Evolutionary conservation across 2,113 vertebrate genomes (phyloP), one percentile per base, ranked within the genome.

Genomic region (Notothenia coriiceps): DNA sequence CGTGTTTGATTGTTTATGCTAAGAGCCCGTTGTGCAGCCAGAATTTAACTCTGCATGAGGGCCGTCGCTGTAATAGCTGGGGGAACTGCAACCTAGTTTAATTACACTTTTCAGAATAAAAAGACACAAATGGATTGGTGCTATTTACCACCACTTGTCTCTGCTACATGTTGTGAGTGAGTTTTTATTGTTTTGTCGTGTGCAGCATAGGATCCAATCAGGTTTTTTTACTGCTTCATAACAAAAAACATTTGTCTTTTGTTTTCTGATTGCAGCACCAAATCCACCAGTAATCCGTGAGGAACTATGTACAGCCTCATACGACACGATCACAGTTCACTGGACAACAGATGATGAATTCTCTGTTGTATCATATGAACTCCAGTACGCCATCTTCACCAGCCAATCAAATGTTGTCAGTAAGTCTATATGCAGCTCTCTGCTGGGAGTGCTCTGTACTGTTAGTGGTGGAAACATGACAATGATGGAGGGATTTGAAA

Each of bases 301-400:
- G 94, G 98, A 99, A 88, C 95, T 99, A 70, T 98, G 98, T 74
- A 99, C 98, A 1, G 98, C 98, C 57, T 99, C 98, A 1, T 97
- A 98, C 47, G 98, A 99, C 86, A 99, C 98, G 2, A 99, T 99
- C 86, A 99, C 97, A 1, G 98, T 98, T 64, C 98, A 99, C 91
- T 99, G 98, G 98, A 98, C 97, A 0, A 97, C 98, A 0, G 98
- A 99, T 40, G 98, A 99, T 56, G 98, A 99, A 86, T 99, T 99
- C 92, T 96, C 96, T 2, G 97, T 99, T 46, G 96, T 98, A 44
- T 99, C 98, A 2, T 99, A 99, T 0, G 98, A 99, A 88, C 95
- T 99, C 22, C 98, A 99, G 85, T 99, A 99, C 62, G 96, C 98
- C 83, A 99, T 99, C 89, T 99, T 97, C 93, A 99, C 98, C 3